phyloP scores from a whole-genome alignment of 2,888 invertebrate genomes.

The Strigamia maritima region DNA sequence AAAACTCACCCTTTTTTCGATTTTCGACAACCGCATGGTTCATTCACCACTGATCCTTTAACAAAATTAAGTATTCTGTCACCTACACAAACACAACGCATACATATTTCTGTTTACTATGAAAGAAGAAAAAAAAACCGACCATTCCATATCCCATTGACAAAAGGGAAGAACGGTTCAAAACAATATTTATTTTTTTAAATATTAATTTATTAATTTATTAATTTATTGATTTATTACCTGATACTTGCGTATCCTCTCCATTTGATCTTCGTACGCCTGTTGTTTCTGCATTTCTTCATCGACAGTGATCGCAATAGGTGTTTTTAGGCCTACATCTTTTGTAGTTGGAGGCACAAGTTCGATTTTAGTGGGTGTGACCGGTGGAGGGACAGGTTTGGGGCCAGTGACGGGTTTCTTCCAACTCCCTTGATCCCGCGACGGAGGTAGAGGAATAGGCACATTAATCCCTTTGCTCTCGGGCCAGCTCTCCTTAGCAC shows the following conservation, averaged over 20 bases:
- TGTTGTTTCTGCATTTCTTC: slow-evolving; percentile 4
- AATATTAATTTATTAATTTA: too few relatives aligned
- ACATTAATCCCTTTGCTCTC: slow-evolving; percentile 5
- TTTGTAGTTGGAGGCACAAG: neutral
- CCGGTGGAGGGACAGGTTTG: slow-evolving; percentile 66
- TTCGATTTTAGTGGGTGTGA: slow-evolving; percentile 41
- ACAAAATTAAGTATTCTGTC: neutral
- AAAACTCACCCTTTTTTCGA: neutral
- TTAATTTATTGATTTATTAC: too few relatives aligned
- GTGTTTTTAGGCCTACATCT: neutral
- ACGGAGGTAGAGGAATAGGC: slow-evolving; percentile 60
- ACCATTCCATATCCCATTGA: neutral
- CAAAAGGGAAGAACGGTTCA: neutral
- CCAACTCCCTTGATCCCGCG: slow-evolving; percentile 60
- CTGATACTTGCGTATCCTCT: slow-evolving; percentile 89
- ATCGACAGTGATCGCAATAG: neutral
- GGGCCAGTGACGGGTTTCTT: slow-evolving; percentile 52
- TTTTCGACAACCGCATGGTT: neutral
- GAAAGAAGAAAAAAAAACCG: neutral
- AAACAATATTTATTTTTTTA: neutral
- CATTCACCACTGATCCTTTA: neutral
- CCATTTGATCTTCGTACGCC: slow-evolving; percentile 67
- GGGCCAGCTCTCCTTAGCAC: neutral
- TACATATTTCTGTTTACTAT: neutral
- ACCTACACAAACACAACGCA: neutral